Evolutionary conservation across 2,888 invertebrate genomes (phyloP), one percentile per base, ranked within the genome.

Genomic region (Cantharis rufa): DNA sequence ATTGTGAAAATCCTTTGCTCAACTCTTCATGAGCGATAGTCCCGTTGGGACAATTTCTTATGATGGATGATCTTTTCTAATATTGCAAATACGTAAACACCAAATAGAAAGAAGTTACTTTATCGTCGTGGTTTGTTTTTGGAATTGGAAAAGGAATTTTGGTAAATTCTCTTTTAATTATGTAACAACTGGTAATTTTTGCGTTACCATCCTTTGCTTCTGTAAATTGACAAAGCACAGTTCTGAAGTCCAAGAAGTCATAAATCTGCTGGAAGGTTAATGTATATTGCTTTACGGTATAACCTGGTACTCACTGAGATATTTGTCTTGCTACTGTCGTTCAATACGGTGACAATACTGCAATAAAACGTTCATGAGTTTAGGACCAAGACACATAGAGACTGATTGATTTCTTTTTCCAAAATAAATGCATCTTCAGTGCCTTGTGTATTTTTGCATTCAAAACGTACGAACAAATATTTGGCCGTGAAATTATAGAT

Each of bases 331-430:
- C 80, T 80, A 80, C 80, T 76, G 78, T 76, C 74, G 63, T 68
- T 69, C 69, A 32, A 62, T 16, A 66, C 63, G 62, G 27, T 72
- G 74, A 80, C 80, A 80, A 80, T 78, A 80, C 16, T 18, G 75
- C 72, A 78, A 78, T 80, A 80, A 80, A 80, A 72, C 80, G 78
- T 80, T 80, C 80, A 80, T 74, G 80, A 80, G 72, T 72, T 77
- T 70, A 73, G 74, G 70, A 71, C 68, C 28, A 71, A 78, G 78
- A 72, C 75, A 75, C 78, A 71, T 75, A 72, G 61, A 15, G 63
- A 18, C 70, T 75, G 77, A 78, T 77, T 74, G 77, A 74, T 77
- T 77, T 74, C 74, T 61, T 71, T 66, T 69, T 71, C 21, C n/a
- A 62, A 63, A 71, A 71, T 69, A 62, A 72, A 71, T 71, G 24